These are phyloP conservation scores for Amiota minor DNA, from an alignment of 2,888 invertebrate species.

Conservation along the genomic window DNA sequence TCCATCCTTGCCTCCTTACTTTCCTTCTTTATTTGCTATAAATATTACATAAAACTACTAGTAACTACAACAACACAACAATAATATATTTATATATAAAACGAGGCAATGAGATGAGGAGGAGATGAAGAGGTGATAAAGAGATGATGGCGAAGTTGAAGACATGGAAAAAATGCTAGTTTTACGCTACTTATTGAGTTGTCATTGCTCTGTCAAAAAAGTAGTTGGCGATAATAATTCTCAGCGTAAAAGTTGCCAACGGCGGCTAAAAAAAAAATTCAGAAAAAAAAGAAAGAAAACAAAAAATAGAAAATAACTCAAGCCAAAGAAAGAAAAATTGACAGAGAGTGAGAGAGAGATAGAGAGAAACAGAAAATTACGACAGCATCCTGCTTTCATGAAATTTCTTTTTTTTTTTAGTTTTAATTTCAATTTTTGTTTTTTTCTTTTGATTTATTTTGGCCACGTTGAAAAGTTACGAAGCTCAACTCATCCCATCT, in stretches of 20 bases:
- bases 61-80: neutral
- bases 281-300: neutral
- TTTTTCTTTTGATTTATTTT: slow-evolving; percentile 15
- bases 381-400: neutral
- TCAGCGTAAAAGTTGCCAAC: neutral
- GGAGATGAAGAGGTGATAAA: neutral
- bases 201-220: slow-evolving; percentile 62
- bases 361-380: no score
- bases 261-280: neutral
- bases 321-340: no score
- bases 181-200: slow-evolving; percentile 43
- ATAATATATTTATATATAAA: neutral
- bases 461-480: slow-evolving; percentile 7
- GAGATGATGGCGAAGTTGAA: neutral
- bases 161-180: slow-evolving; percentile 41
- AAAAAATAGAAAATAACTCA: neutral
- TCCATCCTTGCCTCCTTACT: neutral
- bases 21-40: neutral
- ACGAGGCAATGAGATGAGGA: neutral
- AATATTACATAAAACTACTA: neutral
- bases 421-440: slow-evolving; percentile 3
- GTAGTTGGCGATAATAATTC: slow-evolving; percentile 22
- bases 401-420: neutral
- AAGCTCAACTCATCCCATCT: neutral
- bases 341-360: no score